Conservation (phyloP, 2,888 invertebrate genomes). For the Eupsilia transversa region DNA sequence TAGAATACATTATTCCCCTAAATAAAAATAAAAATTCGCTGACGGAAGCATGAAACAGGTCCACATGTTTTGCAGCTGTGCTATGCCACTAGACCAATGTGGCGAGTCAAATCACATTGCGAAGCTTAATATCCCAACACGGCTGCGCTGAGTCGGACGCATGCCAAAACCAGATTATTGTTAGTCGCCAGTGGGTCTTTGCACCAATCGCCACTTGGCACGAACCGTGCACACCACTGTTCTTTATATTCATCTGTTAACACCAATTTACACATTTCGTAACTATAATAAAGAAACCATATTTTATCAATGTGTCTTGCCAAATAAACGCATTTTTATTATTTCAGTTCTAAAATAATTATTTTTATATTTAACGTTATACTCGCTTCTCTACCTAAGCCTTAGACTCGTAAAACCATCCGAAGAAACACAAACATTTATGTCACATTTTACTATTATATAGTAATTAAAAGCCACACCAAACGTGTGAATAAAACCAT, state of each 20-base stretch:
- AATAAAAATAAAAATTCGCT: neutral
- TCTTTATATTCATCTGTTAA: slow-evolving; percentile 66
- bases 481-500: slow-evolving; percentile 74
- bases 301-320: slow-evolving; percentile 1
- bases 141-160: slow-evolving; percentile 58
- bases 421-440: slow-evolving; percentile 45
- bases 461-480: slow-evolving; percentile 69
- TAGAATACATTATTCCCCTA: neutral
- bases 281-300: slow-evolving; percentile 34
- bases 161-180: slow-evolving; percentile 74
- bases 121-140: slow-evolving; percentile 60
- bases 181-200: slow-evolving; percentile 67
- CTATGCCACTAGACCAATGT: slow-evolving; percentile 40
- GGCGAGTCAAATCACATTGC: slow-evolving; percentile 53
- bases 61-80: slow-evolving; percentile 41
- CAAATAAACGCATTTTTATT: neutral
- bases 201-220: slow-evolving; percentile 70
- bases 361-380: neutral
- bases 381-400: neutral
- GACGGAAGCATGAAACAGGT: slow-evolving; percentile 9
- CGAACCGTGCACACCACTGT: slow-evolving; percentile 49
- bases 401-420: slow-evolving; percentile 19
- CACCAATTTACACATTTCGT: slow-evolving; percentile 58
- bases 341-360: neutral
- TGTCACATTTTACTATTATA: slow-evolving; percentile 55